Evolutionary conservation across 2,797 vertebrate genomes (phyloP).

Genomic region (Melanogrammus aeglefinus): DNA sequence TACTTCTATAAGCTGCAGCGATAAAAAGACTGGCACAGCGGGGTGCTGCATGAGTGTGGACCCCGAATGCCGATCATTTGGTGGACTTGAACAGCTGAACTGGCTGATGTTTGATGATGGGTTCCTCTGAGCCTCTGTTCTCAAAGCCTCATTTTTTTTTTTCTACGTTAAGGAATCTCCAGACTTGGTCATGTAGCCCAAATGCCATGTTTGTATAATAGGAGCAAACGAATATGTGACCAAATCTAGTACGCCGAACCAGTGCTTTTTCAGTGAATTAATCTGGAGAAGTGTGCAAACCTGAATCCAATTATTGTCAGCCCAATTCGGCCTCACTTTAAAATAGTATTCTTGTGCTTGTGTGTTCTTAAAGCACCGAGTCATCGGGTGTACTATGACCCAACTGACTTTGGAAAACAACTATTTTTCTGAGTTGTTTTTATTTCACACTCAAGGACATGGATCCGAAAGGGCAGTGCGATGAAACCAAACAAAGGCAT

Average conservation of each 20-base stretch:
- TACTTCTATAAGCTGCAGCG: constrained; percentile 11
- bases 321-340: too few relatives aligned
- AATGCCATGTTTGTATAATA: not conserved
- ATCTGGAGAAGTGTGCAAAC: not conserved
- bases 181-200: not conserved
- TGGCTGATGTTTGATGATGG: not conserved
- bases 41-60: not conserved
- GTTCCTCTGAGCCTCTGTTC: not conserved
- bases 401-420: not conserved
- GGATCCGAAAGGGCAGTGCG: not conserved
- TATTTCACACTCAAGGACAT: constrained; percentile 7
- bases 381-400: not conserved
- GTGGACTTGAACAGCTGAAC: not conserved
- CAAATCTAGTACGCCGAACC: not conserved
- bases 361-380: too few relatives aligned
- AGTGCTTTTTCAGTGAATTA: not conserved
- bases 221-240: not conserved
- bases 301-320: too few relatives aligned
- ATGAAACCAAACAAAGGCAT: not conserved
- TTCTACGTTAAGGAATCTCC: not conserved
- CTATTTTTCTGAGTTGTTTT: not conserved
- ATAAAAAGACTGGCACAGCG: not conserved
- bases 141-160: not conserved
- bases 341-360: too few relatives aligned
- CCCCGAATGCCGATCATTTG: not conserved